These are phyloP conservation scores for Drosophila fulvimacula DNA, from an alignment of 2,888 invertebrate genomes.

Conservation along the genomic window DNA sequence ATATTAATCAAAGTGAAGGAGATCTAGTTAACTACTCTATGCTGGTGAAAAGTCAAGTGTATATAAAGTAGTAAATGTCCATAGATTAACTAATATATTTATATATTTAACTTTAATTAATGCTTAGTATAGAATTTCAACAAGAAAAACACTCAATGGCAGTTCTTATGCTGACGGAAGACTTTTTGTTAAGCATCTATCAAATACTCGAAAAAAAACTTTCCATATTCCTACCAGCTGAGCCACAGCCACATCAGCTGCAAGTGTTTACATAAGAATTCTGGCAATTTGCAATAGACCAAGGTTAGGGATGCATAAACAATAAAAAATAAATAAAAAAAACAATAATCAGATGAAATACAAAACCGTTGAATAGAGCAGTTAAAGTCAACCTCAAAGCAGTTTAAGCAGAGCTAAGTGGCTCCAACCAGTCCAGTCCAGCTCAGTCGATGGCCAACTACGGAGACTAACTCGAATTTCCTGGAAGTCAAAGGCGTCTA, in stretches of 20 bases:
- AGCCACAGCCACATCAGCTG: conserved; percentile 6
- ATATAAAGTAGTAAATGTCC: too few relatives aligned
- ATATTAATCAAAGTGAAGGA: too few relatives aligned
- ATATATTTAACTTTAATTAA: background rate
- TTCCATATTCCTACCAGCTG: conserved; percentile 38
- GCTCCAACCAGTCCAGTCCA: conserved; percentile 36
- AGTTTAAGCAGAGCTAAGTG: conserved; percentile 40
- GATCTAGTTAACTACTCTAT: too few relatives aligned
- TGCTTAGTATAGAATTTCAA: background rate
- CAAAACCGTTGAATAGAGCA: conserved; percentile 34
- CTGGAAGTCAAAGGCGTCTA: conserved; percentile 23
- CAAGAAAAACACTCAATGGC: too few relatives aligned
- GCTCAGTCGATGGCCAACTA: conserved; percentile 8
- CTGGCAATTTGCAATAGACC: conserved; percentile 15
- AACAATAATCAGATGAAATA: conserved; percentile 19
- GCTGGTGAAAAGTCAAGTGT: too few relatives aligned
- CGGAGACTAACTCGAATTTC: conserved; percentile 35
- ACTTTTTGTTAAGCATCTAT: background rate
- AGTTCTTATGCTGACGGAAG: background rate
- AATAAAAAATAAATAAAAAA: conserved; percentile 23
- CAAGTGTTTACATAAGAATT: conserved; percentile 53
- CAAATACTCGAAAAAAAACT: conserved; percentile 17
- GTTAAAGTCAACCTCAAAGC: conserved; percentile 9
- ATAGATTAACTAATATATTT: background rate
- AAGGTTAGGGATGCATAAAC: conserved; percentile 39